Base-by-base conservation (phyloP, 2,888 invertebrate genomes). In the Trichogramma evanescens region DNA sequence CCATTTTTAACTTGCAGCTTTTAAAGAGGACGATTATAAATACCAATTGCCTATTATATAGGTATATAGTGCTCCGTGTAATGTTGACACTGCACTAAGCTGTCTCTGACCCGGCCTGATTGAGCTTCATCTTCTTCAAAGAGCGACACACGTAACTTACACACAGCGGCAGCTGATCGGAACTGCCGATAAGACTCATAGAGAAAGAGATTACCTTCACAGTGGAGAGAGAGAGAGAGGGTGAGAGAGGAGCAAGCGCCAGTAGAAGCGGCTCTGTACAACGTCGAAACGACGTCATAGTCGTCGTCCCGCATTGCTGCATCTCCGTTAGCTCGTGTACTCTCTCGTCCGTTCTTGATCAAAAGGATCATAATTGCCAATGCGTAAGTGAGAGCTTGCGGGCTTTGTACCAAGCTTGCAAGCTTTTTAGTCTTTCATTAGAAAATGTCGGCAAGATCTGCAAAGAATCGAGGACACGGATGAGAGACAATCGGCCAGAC, bases 81-180 rank as follows among this genome's bases (percentile, higher is more conserved):
- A 65, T 74, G 72, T 74, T 74, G 73, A 74, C 74, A 73, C 65
- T 73, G 69, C 67, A 40, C 64, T 65, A 53, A 68, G 67, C 63
- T 66, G 66, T 43, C 65, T 65, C 61, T 73, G 74, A 73, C 73
- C 74, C 68, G 70, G 71, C 71, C 26, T 26, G 26, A 26, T 26
- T 26, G 26, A 72, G 69, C 46, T 48, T 45, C 41, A 46, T n/a
- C 54, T 26, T 5, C 42, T 42, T 56, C 56, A 62, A 62, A 62
- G 59, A 44, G 50, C 42, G 10, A n/a, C 50, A 41, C 38, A 6
- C 13, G 48, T 6, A 13, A 13, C 26, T 48, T 48, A 10, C 48
- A 13, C 48, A 6, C 10, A 48, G 48, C 6, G 48, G 10, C 41
- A 38, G n/a, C 1, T 49, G 59, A 59, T 59, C 56, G 54, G 42